A percentile compares a stretch with the other conserved stretches of the same genome.
Conservation (phyloP, 2,888 invertebrate genomes). For the Tigriopus californicus region DNA sequence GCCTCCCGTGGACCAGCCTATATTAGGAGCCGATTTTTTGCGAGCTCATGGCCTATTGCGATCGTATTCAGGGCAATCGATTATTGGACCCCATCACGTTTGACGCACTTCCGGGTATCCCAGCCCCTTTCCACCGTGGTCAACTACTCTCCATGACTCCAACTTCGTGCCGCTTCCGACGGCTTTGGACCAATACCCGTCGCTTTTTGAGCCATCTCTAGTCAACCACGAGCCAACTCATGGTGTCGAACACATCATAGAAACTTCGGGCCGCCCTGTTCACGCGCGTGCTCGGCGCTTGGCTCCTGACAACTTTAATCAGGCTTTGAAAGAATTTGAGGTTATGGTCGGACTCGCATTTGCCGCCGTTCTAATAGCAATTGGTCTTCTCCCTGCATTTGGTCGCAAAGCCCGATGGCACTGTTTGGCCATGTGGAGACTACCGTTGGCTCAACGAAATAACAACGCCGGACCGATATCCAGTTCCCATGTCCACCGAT, state of each 20-base stretch:
- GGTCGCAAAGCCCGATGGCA: slow-evolving; percentile 22
- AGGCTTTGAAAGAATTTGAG: too few relatives aligned
- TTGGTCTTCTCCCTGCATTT: slow-evolving; percentile 23
- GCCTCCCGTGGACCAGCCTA: slow-evolving; percentile 16
- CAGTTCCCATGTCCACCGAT: slow-evolving; percentile 20
- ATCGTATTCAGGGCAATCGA: slow-evolving; percentile 18
- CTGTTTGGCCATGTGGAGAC: slow-evolving; percentile 27
- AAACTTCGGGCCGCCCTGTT: background rate
- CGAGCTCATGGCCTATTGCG: slow-evolving; percentile 27
- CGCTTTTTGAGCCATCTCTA: too few relatives aligned
- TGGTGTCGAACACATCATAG: too few relatives aligned
- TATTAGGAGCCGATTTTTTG: slow-evolving; percentile 27
- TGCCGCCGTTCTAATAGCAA: too few relatives aligned
- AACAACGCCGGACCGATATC: slow-evolving; percentile 26
- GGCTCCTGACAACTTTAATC: background rate
- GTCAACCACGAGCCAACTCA: too few relatives aligned
- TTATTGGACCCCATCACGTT: background rate
- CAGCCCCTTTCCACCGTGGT: background rate
- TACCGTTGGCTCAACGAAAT: slow-evolving; percentile 25
- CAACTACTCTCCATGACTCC: too few relatives aligned
- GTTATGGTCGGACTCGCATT: too few relatives aligned
- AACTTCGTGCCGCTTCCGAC: too few relatives aligned
- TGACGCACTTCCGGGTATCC: background rate
- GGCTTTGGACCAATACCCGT: too few relatives aligned
- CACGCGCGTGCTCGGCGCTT: background rate